Percentiles rank a stretch among this genome's conserved stretches.
These are phyloP conservation scores for Staurois parvus DNA, from an alignment of 2,797 vertebrate genomes.

Conservation along the genomic window DNA sequence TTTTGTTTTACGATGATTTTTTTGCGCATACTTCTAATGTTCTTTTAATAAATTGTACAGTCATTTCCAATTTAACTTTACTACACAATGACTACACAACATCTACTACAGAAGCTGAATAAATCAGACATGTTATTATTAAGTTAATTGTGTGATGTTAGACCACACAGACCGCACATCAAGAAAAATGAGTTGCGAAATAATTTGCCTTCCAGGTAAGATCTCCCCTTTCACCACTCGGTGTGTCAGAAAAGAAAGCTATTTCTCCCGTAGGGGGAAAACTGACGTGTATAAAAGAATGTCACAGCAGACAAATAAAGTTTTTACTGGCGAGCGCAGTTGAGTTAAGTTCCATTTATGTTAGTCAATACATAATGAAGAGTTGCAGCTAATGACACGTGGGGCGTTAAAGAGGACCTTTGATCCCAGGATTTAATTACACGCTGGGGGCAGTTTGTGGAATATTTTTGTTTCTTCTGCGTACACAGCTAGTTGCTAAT, in stretches of 20 bases:
- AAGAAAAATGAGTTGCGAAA: conserved; percentile 14
- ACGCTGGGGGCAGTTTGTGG: not conserved
- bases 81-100: not conserved
- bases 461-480: conserved; percentile 29
- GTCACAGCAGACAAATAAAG: conserved; percentile 23
- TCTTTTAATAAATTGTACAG: not conserved
- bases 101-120: conserved; percentile 10
- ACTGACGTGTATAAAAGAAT: conserved; percentile 8
- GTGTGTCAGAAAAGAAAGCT: not conserved
- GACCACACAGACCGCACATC: conserved; percentile 1
- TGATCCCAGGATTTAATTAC: conserved; percentile 44
- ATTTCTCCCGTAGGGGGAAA: conserved; percentile 19
- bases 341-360: conserved; percentile 4
- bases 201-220: conserved; percentile 37
- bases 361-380: conserved; percentile 42
- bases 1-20: no score
- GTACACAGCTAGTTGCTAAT: conserved; percentile 21
- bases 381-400: conserved; percentile 26
- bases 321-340: conserved; percentile 7
- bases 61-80: not conserved
- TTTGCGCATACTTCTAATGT: not conserved
- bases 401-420: conserved; percentile 9
- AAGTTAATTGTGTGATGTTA: conserved; percentile 3
- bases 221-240: conserved; percentile 35
- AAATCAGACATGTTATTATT: conserved; percentile 1